Conservation (phyloP, 2,113 vertebrate genomes). For the Lucifuga dentata region DNA sequence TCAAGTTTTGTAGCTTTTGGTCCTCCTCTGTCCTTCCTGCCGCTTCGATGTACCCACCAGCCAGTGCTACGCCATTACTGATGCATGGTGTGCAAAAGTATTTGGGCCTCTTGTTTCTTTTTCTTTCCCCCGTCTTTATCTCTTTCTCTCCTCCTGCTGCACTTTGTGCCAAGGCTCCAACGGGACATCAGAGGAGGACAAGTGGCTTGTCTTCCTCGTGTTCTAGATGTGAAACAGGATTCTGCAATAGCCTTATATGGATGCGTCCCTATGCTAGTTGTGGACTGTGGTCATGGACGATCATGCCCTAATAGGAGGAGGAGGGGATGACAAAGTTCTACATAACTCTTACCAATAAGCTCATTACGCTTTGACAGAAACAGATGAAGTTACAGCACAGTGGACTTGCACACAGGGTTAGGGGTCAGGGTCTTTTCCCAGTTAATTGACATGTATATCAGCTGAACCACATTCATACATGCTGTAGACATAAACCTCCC, state of each 20-base stretch:
- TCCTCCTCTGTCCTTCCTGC: conserved; percentile 57
- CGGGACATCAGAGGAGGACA: conserved; percentile 42
- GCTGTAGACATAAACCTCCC: conserved; percentile 59
- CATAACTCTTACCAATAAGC: conserved; percentile 29
- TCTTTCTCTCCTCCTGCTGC: conserved; percentile 43
- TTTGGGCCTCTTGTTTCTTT: conserved; percentile 39
- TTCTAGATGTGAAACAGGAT: conserved; percentile 49
- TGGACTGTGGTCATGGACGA: conserved; percentile 25
- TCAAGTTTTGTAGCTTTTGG: conserved; percentile 59
- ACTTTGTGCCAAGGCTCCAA: conserved; percentile 60
- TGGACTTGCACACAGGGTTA: conserved; percentile 32
- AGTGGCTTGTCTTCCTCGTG: conserved; percentile 63
- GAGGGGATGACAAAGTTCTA: conserved; percentile 39
- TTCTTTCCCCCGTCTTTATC: conserved; percentile 24
- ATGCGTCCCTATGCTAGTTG: conserved; percentile 39
- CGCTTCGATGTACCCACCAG: conserved; percentile 61
- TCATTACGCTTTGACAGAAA: conserved; percentile 15
- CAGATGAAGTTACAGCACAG: conserved; percentile 44
- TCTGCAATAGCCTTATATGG: conserved; percentile 71
- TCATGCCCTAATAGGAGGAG: conserved; percentile 9
- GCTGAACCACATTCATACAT: conserved; percentile 42
- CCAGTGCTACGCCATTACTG: conserved; percentile 71
- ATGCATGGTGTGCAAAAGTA: conserved; percentile 74
- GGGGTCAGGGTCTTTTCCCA: conserved; percentile 4
- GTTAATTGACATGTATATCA: conserved; percentile 43